phyloP scores from a whole-genome alignment of 2,888 invertebrate genomes.

The Dioctria rufipes region DNA sequence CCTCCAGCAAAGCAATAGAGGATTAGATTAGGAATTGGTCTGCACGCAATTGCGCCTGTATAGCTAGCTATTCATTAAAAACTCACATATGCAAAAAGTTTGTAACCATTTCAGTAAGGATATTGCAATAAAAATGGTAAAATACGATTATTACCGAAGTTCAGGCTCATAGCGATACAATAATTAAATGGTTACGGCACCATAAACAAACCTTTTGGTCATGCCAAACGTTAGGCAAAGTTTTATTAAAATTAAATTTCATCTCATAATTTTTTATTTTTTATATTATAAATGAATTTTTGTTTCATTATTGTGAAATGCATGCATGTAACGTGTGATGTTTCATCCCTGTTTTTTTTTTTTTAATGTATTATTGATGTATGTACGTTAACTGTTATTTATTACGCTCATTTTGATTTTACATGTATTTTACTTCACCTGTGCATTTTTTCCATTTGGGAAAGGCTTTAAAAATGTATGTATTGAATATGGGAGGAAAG shows the following conservation, averaged over 20 bases:
- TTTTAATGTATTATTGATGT: constrained; percentile 19
- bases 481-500: constrained; percentile 28
- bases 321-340: constrained; percentile 48
- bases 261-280: constrained; percentile 11
- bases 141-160: too few species aligned
- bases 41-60: too few species aligned
- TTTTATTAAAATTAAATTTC: neutral
- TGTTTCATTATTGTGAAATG: constrained; percentile 12
- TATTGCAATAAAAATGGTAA: too few species aligned
- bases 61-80: too few species aligned
- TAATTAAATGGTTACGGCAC: too few species aligned
- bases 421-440: constrained; percentile 18
- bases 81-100: too few species aligned
- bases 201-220: too few species aligned
- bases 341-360: constrained; percentile 18
- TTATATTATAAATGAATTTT: neutral
- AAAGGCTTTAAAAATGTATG: constrained; percentile 40
- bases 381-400: constrained; percentile 24
- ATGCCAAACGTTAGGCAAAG: too few species aligned
- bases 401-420: constrained; percentile 36
- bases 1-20: too few species aligned
- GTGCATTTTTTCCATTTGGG: constrained; percentile 38
- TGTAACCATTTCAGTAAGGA: too few species aligned
- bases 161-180: too few species aligned
- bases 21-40: too few species aligned